These are phyloP conservation scores for Drosophila nigrodunni DNA, from an alignment of 1,140 invertebrate genomes.

Conservation along the genomic window DNA sequence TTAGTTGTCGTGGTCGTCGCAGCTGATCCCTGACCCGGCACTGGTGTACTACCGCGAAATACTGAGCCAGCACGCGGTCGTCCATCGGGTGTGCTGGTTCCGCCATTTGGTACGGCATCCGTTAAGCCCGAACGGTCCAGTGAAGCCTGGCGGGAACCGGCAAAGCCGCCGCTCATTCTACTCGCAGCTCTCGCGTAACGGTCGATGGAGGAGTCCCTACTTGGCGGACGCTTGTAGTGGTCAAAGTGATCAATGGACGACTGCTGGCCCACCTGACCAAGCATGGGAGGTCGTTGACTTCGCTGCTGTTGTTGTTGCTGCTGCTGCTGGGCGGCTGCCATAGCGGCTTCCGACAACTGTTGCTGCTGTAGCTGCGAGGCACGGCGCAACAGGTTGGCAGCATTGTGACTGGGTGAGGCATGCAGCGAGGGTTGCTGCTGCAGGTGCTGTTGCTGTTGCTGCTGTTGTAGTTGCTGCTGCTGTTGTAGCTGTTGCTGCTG, in stretches of 20 bases:
- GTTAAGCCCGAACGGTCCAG: slow-evolving; percentile 87
- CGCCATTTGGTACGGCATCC: slow-evolving; percentile 60
- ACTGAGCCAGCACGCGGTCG: slow-evolving; percentile 85
- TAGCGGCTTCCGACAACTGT: slow-evolving; percentile 56
- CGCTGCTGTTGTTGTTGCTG: slow-evolving; percentile 83
- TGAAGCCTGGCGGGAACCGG: slow-evolving; percentile 90
- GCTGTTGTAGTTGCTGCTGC: slow-evolving; percentile 25
- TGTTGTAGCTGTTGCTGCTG: slow-evolving; percentile 44
- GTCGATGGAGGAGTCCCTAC: slow-evolving; percentile 94
- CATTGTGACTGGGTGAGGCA: slow-evolving; percentile 67
- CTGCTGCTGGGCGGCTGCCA: slow-evolving; percentile 59
- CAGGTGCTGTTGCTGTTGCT: slow-evolving; percentile 46
- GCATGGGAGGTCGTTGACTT: slow-evolving; percentile 85
- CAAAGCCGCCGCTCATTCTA: slow-evolving; percentile 84
- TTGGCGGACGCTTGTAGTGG: slow-evolving; percentile 96
- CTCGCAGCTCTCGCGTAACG: slow-evolving; percentile 89
- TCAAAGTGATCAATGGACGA: slow-evolving; percentile 92
- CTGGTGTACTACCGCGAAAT: slow-evolving; percentile 86
- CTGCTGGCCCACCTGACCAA: slow-evolving; percentile 86
- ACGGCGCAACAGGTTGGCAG: slow-evolving; percentile 64
- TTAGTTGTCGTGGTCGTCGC: slow-evolving; percentile 38
- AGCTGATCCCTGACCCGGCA: slow-evolving; percentile 55
- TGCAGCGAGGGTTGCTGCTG: slow-evolving; percentile 69
- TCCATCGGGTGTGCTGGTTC: slow-evolving; percentile 86
- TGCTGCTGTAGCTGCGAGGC: slow-evolving; percentile 71